Conservation (phyloP, 2,797 vertebrate genomes). For the Myioborus melanocephalus region DNA sequence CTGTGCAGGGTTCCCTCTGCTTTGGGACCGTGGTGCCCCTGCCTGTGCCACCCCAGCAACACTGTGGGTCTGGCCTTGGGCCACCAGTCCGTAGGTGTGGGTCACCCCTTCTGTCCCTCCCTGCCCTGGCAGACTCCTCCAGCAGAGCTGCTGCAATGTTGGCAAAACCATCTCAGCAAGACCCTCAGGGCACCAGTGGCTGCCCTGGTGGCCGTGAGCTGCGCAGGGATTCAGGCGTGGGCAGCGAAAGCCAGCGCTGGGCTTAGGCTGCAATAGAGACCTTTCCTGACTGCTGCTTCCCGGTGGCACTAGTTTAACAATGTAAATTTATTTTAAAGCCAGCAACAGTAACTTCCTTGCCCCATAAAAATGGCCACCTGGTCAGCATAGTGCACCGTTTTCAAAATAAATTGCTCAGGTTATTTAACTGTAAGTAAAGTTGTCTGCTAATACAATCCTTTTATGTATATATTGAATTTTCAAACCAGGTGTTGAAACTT, state of each 20-base stretch:
- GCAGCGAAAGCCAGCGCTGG: background rate
- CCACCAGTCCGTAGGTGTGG: rapidly evolving
- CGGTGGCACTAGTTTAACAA: background rate
- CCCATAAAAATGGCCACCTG: background rate
- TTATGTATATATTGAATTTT: background rate
- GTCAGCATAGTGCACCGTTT: background rate
- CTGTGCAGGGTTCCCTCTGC: rapidly evolving
- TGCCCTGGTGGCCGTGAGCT: rapidly evolving
- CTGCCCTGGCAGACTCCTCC: background rate
- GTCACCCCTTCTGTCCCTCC: background rate
- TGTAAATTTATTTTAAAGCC: background rate
- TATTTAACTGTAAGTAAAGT: background rate
- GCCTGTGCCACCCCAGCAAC: rapidly evolving
- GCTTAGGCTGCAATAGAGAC: background rate
- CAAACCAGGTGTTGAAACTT: background rate
- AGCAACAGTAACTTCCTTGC: background rate
- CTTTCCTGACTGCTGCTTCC: background rate
- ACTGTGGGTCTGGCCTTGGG: background rate
- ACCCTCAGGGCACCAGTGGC: background rate
- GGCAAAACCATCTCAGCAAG: background rate
- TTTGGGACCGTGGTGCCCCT: rapidly evolving
- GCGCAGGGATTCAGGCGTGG: background rate
- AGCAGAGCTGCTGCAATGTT: background rate
- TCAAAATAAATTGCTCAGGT: background rate
- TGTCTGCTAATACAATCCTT: background rate